These are phyloP conservation scores for Sussaba pulchella DNA, from an alignment of 2,888 invertebrate species.

Conservation along the genomic window DNA sequence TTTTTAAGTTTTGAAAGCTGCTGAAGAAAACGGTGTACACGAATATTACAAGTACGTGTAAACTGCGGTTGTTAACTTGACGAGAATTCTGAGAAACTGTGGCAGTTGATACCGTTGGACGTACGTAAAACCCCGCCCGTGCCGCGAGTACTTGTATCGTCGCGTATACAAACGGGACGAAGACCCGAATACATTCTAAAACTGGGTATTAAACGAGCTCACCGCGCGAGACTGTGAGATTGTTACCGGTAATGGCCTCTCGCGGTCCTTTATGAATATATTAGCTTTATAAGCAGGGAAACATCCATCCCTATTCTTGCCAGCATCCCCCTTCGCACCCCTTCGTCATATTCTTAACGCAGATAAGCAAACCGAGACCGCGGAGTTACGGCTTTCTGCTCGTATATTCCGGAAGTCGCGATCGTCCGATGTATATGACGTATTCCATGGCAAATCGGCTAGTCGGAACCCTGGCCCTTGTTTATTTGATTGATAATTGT, in stretches of 20 bases:
- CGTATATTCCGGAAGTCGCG: slow-evolving; percentile 14
- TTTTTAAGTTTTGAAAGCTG: neutral
- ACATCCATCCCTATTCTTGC: too few species aligned
- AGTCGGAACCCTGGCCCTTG: slow-evolving; percentile 13
- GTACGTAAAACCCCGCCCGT: neutral
- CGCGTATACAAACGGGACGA: slow-evolving; percentile 5
- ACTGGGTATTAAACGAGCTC: slow-evolving; percentile 44
- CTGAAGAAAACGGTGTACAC: neutral
- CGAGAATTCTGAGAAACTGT: neutral
- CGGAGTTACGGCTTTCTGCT: slow-evolving; percentile 47
- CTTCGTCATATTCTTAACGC: slow-evolving; percentile 15
- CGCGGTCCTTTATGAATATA: slow-evolving; percentile 55
- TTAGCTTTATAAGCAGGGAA: slow-evolving; percentile 23
- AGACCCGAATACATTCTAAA: slow-evolving; percentile 44
- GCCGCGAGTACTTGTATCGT: neutral
- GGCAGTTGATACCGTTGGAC: slow-evolving; percentile 2
- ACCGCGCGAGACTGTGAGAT: slow-evolving; percentile 34
- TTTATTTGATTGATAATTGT: too few species aligned
- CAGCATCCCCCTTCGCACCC: too few species aligned
- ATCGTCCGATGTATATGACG: neutral
- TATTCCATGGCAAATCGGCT: slow-evolving; percentile 19
- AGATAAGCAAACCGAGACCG: slow-evolving; percentile 27
- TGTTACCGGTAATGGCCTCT: slow-evolving; percentile 49
- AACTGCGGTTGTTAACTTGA: neutral
- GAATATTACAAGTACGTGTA: neutral